Evolutionary conservation across 2,797 vertebrate genomes (phyloP).

Genomic region (Sebastolobus altivelis): DNA sequence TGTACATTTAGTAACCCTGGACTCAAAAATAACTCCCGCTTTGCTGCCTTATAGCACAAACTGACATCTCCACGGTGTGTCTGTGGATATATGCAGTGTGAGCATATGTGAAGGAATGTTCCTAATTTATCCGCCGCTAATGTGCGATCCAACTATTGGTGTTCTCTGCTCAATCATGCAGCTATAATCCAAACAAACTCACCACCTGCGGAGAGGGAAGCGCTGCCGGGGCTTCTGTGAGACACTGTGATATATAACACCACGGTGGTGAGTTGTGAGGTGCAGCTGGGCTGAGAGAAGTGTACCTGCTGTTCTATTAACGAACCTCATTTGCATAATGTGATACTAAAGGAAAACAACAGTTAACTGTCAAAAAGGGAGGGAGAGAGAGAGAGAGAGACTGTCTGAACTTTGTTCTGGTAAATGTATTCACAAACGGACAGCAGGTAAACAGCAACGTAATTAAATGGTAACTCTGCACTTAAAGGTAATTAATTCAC

Average conservation of each 20-base stretch:
- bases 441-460: conserved; percentile 19
- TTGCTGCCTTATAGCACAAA: not conserved
- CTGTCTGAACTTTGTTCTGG: conserved; percentile 23
- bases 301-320: conserved; percentile 37
- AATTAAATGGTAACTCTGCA: conserved; percentile 38
- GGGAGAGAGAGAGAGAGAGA: too few relatives aligned
- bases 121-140: conserved; percentile 5
- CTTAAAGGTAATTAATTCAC: conserved; percentile 50
- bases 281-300: conserved; percentile 37
- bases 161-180: conserved; percentile 22
- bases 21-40: not conserved
- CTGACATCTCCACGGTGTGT: not conserved
- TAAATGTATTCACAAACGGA: conserved; percentile 29
- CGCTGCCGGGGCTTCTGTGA: not conserved
- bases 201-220: conserved; percentile 26
- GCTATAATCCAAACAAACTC: conserved; percentile 35
- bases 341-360: conserved; percentile 45
- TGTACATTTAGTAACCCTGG: not conserved
- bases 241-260: conserved; percentile 39
- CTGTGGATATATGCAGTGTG: not conserved
- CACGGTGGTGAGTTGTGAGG: conserved; percentile 8
- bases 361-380: conserved; percentile 34
- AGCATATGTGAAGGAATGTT: not conserved
- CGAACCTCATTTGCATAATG: conserved; percentile 49
- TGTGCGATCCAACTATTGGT: not conserved